A percentile compares a stretch with the other conserved stretches of the same genome.
These are phyloP conservation scores for Melanostoma scalare DNA, from an alignment of 2,888 invertebrate genomes.

Conservation along the genomic window DNA sequence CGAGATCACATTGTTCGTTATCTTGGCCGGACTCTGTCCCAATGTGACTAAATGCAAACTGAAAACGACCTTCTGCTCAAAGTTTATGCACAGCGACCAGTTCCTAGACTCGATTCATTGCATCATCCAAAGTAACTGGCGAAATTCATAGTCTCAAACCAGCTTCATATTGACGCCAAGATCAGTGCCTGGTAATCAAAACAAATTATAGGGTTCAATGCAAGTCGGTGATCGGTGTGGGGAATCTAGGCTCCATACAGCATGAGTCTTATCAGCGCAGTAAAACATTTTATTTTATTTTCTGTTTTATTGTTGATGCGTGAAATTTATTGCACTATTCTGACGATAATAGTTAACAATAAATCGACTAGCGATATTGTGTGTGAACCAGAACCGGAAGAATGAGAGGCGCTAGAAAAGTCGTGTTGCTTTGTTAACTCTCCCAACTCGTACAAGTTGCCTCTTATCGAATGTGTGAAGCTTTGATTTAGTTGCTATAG, in stretches of 20 bases:
- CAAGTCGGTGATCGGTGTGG: slow-evolving; percentile 46
- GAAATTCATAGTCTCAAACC: slow-evolving; percentile 13
- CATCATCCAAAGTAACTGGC: background rate
- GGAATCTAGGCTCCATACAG: slow-evolving; percentile 18
- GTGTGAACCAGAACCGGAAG: slow-evolving; percentile 48
- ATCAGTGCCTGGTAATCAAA: slow-evolving; percentile 64
- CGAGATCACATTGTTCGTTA: too few relatives aligned
- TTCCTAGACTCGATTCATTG: too few relatives aligned
- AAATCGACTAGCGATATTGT: slow-evolving; percentile 1
- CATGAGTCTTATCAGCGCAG: slow-evolving; percentile 38
- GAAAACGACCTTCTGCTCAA: too few relatives aligned
- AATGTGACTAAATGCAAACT: too few relatives aligned
- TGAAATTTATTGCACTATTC: slow-evolving; percentile 51
- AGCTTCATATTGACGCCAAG: slow-evolving; percentile 47
- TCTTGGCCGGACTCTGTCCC: too few relatives aligned
- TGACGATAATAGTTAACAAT: slow-evolving; percentile 35
- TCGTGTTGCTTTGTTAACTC: slow-evolving; percentile 1
- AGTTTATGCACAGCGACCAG: too few relatives aligned
- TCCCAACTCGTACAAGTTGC: background rate
- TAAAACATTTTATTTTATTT: slow-evolving; percentile 13
- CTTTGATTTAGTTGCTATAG: too few relatives aligned
- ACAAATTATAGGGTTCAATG: slow-evolving; percentile 65
- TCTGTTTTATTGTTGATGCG: slow-evolving; percentile 29
- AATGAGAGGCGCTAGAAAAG: slow-evolving; percentile 24
- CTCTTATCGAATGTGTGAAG: too few relatives aligned